Base-by-base conservation (phyloP, 2,888 invertebrate genomes). In the Liodrosophila aerea region DNA sequence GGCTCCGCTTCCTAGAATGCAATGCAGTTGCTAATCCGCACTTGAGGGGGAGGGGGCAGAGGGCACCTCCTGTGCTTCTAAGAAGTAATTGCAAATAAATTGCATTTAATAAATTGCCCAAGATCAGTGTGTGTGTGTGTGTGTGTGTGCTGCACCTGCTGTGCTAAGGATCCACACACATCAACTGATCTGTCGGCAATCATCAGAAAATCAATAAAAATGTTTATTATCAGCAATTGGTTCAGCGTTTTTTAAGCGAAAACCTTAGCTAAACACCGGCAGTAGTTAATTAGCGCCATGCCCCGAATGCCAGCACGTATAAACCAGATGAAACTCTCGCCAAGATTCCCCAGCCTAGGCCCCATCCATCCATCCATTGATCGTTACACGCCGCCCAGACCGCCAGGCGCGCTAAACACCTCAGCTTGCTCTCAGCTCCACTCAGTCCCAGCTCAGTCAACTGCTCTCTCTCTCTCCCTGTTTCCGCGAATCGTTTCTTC, bases 261-360 rank as follows among this genome's bases (percentile, higher is more conserved):
- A 22, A 22, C 22, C 22, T 22, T 5, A 56, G 40, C 64, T 66
- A 71, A 76, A 68, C 78, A 88, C 88, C 89, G 88, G 89, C 87
- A 89, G 88, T 86, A 80, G 87, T 88, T 88, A 88, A 88, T 88
- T 88, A 89, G 88, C 83, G 86, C 83, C 88, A 89, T 88, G 82
- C 88, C 85, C 50, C 47, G 67, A 73, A 84, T 87, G 75, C 85
- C 86, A 63, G 71, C 45, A 76, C 77, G 80, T 87, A 54, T 75
- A 64, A 73, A 57, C 54, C 53, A 39, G 52, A 72, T 61, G 39
- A 27, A 37, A 22, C 22, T 22, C 22, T 22, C 22, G 22, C 22
- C 22, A 22, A 22, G 22, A 22, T 22, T 22, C 5, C 39, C 13
- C 34, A 34, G 18, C 16, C 39, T 9, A 37, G 8, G n/a, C 16